Percentiles rank a stretch among this genome's conserved stretches.
Evolutionary conservation across 2,888 invertebrate species (phyloP).

Genomic region (Trachelus stipa): DNA sequence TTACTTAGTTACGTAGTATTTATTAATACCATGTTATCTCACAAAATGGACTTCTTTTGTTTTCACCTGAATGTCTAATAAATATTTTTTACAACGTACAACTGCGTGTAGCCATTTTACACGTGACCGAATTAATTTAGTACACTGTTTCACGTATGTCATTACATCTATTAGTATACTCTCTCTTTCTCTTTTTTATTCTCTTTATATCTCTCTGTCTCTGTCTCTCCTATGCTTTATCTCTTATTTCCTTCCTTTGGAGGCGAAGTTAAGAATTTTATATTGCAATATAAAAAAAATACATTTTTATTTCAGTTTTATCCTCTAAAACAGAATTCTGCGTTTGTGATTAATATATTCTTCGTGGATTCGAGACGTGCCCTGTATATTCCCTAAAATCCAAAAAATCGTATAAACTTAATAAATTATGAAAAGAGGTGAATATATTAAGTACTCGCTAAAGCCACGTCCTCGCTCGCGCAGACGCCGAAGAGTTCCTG

Average conservation of each 20-base stretch:
- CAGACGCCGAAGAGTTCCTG: slow-evolving; percentile 56
- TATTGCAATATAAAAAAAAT: slow-evolving; percentile 10
- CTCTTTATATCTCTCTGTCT: not conserved
- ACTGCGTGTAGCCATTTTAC: slow-evolving; percentile 2
- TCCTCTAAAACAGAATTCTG: not conserved
- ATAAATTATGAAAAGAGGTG: not conserved
- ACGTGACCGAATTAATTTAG: not conserved
- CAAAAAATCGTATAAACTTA: slow-evolving; percentile 12
- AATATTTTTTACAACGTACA: slow-evolving; percentile 55
- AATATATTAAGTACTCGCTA: not conserved
- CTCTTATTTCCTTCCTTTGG: not conserved
- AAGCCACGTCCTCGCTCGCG: slow-evolving; percentile 51
- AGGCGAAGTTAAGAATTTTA: slow-evolving; percentile 4
- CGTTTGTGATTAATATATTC: slow-evolving; percentile 12
- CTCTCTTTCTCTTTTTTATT: slow-evolving; percentile 15
- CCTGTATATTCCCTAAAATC: slow-evolving; percentile 18
- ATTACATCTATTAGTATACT: not conserved
- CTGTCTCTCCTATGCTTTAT: slow-evolving; percentile 12
- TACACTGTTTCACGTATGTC: not conserved
- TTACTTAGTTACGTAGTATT: slow-evolving; percentile 61
- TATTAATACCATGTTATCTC: slow-evolving; percentile 56
- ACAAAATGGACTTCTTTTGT: slow-evolving; percentile 42
- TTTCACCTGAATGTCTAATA: slow-evolving; percentile 54
- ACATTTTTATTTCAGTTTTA: not conserved
- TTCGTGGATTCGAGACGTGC: slow-evolving; percentile 11